These are phyloP conservation scores for Perodicticus potto DNA, from an alignment of 2,797 vertebrate species.

Conservation along the genomic window DNA sequence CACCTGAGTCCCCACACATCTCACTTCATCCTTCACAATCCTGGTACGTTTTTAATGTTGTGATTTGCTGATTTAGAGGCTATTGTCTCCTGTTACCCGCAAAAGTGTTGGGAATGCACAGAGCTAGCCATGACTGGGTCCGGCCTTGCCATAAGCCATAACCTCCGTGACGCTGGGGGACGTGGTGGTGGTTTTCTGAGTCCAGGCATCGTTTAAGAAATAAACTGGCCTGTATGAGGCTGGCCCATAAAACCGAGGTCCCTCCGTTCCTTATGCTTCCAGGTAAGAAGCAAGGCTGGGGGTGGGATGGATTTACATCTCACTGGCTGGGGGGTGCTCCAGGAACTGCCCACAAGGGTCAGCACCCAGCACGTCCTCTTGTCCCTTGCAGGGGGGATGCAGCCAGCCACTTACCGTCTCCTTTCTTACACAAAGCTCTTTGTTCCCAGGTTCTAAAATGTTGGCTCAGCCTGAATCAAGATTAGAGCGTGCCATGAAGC, in stretches of 20 bases:
- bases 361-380: background rate
- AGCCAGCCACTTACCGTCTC: background rate
- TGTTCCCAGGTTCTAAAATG: background rate
- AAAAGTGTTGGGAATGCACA: background rate
- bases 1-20: background rate
- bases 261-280: background rate
- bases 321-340: background rate
- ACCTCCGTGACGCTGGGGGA: background rate
- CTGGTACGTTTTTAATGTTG: background rate
- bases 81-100: background rate
- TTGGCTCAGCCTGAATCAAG: background rate
- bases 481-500: background rate
- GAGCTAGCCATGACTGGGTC: background rate
- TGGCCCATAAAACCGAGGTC: background rate
- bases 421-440: background rate
- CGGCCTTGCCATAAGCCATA: too few species aligned
- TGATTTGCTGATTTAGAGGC: background rate
- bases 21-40: background rate
- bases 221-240: background rate
- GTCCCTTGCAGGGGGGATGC: background rate
- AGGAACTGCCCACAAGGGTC: background rate
- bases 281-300: background rate
- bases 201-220: background rate
- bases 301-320: background rate
- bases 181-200: background rate